Conservation (phyloP, 1,140 invertebrate genomes). For the Bombus waltoni region DNA sequence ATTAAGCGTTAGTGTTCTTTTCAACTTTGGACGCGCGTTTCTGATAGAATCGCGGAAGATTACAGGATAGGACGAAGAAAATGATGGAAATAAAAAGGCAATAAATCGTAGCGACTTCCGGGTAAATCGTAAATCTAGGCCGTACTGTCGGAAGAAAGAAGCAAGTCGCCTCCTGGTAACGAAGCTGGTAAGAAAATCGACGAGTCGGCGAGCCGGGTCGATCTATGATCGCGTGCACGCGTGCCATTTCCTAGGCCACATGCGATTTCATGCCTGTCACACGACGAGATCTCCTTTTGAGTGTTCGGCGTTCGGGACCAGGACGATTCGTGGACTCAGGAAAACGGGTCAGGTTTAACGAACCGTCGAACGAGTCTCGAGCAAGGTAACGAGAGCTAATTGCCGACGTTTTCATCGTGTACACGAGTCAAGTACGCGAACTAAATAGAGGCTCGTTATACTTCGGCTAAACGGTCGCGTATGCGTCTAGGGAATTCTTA, state of each 20-base stretch:
- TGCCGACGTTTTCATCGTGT: conserved; percentile 44
- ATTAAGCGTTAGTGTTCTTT: conserved; percentile 2
- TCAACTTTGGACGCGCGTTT: conserved; percentile 4
- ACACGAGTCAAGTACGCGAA: conserved; percentile 18
- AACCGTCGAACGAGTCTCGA: conserved; percentile 44
- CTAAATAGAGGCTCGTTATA: conserved; percentile 38
- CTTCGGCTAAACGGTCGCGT: neutral
- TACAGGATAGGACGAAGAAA: neutral
- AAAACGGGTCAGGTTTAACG: conserved; percentile 56
- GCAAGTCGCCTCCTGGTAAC: neutral
- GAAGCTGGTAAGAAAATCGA: conserved; percentile 18
- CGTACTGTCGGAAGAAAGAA: conserved; percentile 34
- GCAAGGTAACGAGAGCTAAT: conserved; percentile 52
- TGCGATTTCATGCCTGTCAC: conserved; percentile 41
- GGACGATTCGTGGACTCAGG: conserved; percentile 16
- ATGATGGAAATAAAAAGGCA: conserved; percentile 23
- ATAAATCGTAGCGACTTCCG: conserved; percentile 26
- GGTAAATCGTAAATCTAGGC: conserved; percentile 21
- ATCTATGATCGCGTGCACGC: conserved; percentile 44
- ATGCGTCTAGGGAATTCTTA: conserved; percentile 3
- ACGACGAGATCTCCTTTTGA: conserved; percentile 14
- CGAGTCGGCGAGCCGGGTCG: neutral
- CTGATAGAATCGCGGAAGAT: neutral
- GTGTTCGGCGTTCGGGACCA: neutral
- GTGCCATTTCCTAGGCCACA: conserved; percentile 37